Conservation (phyloP, 2,888 invertebrate genomes). For the Eurytoma adleriae region DNA sequence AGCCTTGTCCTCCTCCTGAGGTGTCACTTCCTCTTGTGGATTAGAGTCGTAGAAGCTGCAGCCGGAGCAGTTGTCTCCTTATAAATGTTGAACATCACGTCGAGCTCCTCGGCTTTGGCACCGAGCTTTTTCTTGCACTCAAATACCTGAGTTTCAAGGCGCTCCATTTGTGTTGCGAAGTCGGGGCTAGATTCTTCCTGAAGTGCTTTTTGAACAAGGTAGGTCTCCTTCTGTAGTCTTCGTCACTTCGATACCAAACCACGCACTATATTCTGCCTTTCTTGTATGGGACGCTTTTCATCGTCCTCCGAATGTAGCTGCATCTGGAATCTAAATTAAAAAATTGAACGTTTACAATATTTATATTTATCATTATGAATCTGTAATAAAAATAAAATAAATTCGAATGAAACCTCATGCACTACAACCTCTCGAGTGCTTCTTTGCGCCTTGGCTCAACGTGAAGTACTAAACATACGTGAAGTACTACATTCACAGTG, state of each 20-base stretch:
- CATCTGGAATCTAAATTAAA: constrained; percentile 83
- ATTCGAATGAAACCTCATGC: constrained; percentile 82
- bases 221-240: constrained; percentile 92
- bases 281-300: constrained; percentile 93
- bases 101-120: constrained; percentile 93
- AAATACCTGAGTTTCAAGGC: constrained; percentile 86
- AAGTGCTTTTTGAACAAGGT: constrained; percentile 88
- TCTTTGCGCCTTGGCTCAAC: constrained; percentile 97
- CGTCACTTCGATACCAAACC: constrained; percentile 89
- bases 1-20: constrained; percentile 97
- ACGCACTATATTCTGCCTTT: constrained; percentile 86
- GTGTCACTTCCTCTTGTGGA: constrained; percentile 84
- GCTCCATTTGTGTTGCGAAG: constrained; percentile 83
- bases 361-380: neutral
- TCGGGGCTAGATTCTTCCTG: constrained; percentile 83
- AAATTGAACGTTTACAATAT: neutral
- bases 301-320: constrained; percentile 94
- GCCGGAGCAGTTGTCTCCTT: constrained; percentile 85
- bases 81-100: constrained; percentile 96
- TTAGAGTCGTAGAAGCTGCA: constrained; percentile 78
- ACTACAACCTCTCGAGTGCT: constrained; percentile 90
- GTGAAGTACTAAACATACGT: constrained; percentile 93
- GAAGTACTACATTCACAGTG: constrained; percentile 68
- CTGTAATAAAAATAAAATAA: neutral
- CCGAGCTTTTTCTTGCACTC: constrained; percentile 93